Evolutionary conservation across 2,113 vertebrate species (phyloP).

Genomic region (Condylura cristata): DNA sequence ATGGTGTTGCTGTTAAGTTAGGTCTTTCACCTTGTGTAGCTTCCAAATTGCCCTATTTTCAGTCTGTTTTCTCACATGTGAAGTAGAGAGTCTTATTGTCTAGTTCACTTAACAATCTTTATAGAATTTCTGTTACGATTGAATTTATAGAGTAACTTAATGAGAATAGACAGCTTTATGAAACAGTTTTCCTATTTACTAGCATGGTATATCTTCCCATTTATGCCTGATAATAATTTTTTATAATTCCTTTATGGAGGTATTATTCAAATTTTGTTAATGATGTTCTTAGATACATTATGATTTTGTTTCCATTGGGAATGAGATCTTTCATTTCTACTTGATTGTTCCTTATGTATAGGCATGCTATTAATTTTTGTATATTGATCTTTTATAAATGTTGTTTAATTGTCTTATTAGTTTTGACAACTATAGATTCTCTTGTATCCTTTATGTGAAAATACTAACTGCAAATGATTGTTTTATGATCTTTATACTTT

Average conservation of each 20-base stretch:
- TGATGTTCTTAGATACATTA: neutral
- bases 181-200: neutral
- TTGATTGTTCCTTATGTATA: neutral
- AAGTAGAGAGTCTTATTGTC: neutral
- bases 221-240: constrained; percentile 39
- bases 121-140: constrained; percentile 36
- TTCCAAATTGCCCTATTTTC: constrained; percentile 13
- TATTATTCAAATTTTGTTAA: constrained; percentile 27
- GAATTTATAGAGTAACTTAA: constrained; percentile 30
- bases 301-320: constrained; percentile 17
- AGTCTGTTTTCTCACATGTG: constrained; percentile 1
- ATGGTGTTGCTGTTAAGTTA: neutral
- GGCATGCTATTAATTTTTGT: neutral
- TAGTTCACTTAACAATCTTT: neutral
- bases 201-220: constrained; percentile 10
- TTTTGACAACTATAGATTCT: neutral
- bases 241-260: neutral
- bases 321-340: neutral
- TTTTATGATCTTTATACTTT: neutral
- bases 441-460: neutral
- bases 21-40: neutral
- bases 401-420: constrained; percentile 12
- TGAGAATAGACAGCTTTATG: constrained; percentile 28
- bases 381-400: neutral
- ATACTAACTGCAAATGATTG: neutral